Base-by-base conservation (phyloP, 2,888 invertebrate species). In the Pachycephus smyrnensis region DNA sequence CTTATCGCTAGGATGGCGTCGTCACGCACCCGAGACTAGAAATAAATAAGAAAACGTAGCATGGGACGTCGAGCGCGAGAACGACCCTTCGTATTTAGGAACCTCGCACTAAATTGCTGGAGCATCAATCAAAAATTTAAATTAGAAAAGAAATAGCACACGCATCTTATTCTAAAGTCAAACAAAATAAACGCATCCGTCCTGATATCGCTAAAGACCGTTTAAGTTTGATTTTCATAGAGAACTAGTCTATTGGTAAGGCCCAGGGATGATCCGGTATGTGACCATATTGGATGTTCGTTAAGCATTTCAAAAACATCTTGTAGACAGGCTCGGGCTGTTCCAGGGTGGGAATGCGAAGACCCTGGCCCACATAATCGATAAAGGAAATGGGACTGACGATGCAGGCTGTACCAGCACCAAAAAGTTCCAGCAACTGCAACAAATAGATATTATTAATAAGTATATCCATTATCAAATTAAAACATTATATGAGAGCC, bases 401-500 rank as follows among this genome's bases (percentile, higher is more conserved):
- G 75, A 98, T 94, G 86, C 98, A 98, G 0, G 99, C 99, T 35
- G 99, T 99, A 78, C 99, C 99, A n/a, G 98, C 95, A 79, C 99
- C 99, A 92, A 99, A 99, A 92, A 99, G 94, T 92, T 99, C 99
- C 84, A 98, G 91, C 84, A 99, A 92, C 98, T 99, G 92, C 1
- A 93, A 93, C 80, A 84, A 55, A 55, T 9, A 55, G 4, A 40
- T 40, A 55, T 23, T 9, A 23, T 55, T 55, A 23, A 4, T 23
- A 55, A 15, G 15, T 55, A 2, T 9, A 23, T 55, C 55, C 55
- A 23, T 55, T 23, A 1, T 23, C 15, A 55, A 55, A 55, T 23
- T 55, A 55, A 23, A 2, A 23, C 55, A 55, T 55, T 23, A 2
- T 4, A 23, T 23, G 9, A 55, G 23, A 55, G 23, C 23, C 55